Evolutionary conservation across 2,888 invertebrate species (phyloP), one percentile per base, ranked within the genome.

Genomic region (Geotrupes spiniger): DNA sequence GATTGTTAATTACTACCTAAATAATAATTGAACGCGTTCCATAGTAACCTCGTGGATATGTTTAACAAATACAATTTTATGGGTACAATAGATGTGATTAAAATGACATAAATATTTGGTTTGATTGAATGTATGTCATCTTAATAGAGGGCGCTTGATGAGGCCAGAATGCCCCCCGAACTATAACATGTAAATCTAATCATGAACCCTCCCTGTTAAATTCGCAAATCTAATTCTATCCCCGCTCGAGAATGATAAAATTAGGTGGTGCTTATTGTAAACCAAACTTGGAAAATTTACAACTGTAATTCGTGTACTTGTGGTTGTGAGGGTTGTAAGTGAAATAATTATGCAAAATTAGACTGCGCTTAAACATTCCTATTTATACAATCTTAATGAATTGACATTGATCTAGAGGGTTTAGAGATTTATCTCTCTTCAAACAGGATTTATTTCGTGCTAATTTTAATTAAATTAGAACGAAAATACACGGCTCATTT

Each of bases 211-310:
- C 69, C 63, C 68, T 67, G 69, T 68, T 69, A 70, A 73, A 72
- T 69, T 72, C 68, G 69, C 68, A 72, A 75, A 76, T 75, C 74
- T 70, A 74, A 75, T 76, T 74, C 69, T 37, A 62, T 64, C 64
- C 70, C 66, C 65, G 68, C 64, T 65, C 66, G 69, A 65, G 69
- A 69, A 69, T 74, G 73, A 74, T 75, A 71, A 70, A 75, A 75
- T 75, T 75, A 75, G 70, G 68, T 66, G 67, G 68, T 69, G 73
- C 74, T 74, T 74, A 75, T 75, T 76, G 75, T 75, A 76, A 75
- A 75, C 74, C 74, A 74, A 75, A 75, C 74, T 74, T 68, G 71
- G 72, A 71, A 74, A 74, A 75, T 75, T 75, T 69, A 68, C 70
- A 69, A 64, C 64, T 68, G 66, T 72, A 73, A 72, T 72, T 72